Conservation (phyloP, 2,113 vertebrate species). For the Siphamia tubifer region DNA sequence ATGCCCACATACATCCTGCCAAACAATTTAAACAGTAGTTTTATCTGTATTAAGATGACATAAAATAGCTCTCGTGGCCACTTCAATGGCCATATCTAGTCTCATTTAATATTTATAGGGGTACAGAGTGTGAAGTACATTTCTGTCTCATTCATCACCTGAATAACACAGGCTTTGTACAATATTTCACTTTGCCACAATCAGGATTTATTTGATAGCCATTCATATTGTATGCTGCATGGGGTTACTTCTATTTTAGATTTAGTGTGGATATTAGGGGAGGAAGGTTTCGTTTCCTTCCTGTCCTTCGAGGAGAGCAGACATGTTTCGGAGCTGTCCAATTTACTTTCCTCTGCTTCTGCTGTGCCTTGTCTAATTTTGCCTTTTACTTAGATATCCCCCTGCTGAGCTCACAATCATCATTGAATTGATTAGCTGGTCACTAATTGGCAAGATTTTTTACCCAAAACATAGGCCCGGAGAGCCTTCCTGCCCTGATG, state of each 20-base stretch:
- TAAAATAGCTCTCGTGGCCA: neutral
- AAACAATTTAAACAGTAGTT: slow-evolving; percentile 6
- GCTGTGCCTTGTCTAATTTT: too few relatives aligned
- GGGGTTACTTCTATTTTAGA: neutral
- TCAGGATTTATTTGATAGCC: neutral
- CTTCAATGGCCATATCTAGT: neutral
- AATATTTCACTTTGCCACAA: too few relatives aligned
- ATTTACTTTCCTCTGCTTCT: too few relatives aligned
- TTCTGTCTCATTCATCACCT: neutral
- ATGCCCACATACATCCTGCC: slow-evolving; percentile 5
- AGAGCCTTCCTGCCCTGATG: too few relatives aligned
- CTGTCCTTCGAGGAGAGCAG: too few relatives aligned
- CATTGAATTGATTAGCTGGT: too few relatives aligned
- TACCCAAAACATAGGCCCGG: too few relatives aligned
- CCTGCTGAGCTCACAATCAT: too few relatives aligned
- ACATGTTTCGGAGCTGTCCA: too few relatives aligned
- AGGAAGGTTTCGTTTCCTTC: neutral
- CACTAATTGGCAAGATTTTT: too few relatives aligned
- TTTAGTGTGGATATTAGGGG: neutral
- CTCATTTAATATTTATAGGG: neutral
- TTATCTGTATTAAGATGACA: neutral
- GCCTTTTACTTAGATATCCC: too few relatives aligned
- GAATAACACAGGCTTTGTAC: too few relatives aligned
- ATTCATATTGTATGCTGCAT: neutral
- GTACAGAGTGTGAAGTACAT: neutral